These are phyloP conservation scores for Synergus japonicus DNA, from an alignment of 2,888 invertebrate species.

Conservation along the genomic window DNA sequence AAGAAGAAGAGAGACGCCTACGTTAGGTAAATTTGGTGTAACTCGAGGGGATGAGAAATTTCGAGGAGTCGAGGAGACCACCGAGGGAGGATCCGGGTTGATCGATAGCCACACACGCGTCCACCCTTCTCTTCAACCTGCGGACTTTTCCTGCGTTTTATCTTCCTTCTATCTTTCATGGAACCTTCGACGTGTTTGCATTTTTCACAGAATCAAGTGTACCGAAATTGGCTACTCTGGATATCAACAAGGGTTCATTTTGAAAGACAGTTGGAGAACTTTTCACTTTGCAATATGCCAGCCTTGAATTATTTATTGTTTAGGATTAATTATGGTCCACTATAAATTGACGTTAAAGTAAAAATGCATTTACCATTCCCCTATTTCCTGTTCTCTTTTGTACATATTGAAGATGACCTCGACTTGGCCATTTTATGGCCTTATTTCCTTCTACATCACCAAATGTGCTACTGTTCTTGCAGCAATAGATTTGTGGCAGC, in stretches of 20 bases:
- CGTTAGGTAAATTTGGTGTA: slow-evolving; percentile 75
- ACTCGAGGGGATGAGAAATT: slow-evolving; percentile 69
- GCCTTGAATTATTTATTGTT: neutral
- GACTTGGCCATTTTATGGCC: slow-evolving; percentile 16
- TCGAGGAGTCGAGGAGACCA: slow-evolving; percentile 61
- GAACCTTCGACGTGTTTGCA: slow-evolving; percentile 30
- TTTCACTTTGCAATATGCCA: neutral
- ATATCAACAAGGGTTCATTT: slow-evolving; percentile 1
- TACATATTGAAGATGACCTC: slow-evolving; percentile 28
- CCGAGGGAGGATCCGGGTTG: slow-evolving; percentile 58
- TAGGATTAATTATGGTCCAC: neutral
- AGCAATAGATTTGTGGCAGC: slow-evolving; percentile 24
- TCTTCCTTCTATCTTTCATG: slow-evolving; percentile 27
- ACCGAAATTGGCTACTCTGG: slow-evolving; percentile 26
- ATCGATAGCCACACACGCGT: slow-evolving; percentile 67
- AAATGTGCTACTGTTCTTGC: slow-evolving; percentile 3
- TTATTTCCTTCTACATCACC: slow-evolving; percentile 13
- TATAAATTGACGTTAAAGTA: too few species aligned
- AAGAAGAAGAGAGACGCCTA: slow-evolving; percentile 64
- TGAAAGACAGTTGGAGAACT: neutral
- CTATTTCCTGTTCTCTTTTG: too few species aligned
- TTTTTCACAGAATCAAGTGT: slow-evolving; percentile 23
- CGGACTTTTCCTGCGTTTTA: slow-evolving; percentile 52
- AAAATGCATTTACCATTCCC: too few species aligned
- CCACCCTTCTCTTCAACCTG: slow-evolving; percentile 59